phyloP scores from a whole-genome alignment of 2,888 invertebrate genomes.

The Rhagonycha lutea region DNA sequence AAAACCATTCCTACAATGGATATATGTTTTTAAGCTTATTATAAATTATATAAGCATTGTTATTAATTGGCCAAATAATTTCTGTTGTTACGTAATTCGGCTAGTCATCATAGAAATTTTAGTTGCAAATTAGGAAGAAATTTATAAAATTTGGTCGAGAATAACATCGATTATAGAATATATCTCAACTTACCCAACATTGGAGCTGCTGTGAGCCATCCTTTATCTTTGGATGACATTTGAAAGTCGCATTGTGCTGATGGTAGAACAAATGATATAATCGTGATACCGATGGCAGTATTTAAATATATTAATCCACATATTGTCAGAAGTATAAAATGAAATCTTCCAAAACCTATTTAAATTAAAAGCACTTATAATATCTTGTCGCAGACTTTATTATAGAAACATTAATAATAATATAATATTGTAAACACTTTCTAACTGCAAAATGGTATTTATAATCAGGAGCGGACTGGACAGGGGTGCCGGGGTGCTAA shows the following conservation, averaged over 20 bases:
- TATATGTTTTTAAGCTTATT: background rate
- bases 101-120: too few species aligned
- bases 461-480: too few species aligned
- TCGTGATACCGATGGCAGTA: slow-evolving; percentile 80
- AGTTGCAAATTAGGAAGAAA: too few species aligned
- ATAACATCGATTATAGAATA: background rate
- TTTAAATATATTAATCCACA: slow-evolving; percentile 82
- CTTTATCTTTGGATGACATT: slow-evolving; percentile 79
- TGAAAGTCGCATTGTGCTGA: slow-evolving; percentile 81
- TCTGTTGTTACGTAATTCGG: too few species aligned
- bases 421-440: too few species aligned
- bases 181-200: slow-evolving; percentile 66
- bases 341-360: slow-evolving; percentile 82
- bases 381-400: too few species aligned
- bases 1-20: slow-evolving; percentile 71
- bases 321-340: slow-evolving; percentile 73
- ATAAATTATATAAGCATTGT: too few species aligned
- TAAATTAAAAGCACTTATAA: slow-evolving; percentile 19
- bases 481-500: too few species aligned
- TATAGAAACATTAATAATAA: too few species aligned
- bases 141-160: too few species aligned
- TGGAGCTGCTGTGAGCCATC: slow-evolving; percentile 76
- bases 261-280: slow-evolving; percentile 81
- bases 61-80: too few species aligned
- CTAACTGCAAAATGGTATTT: too few species aligned